Conservation (phyloP, 1,140 invertebrate genomes). For the Drosophila mayri region DNA sequence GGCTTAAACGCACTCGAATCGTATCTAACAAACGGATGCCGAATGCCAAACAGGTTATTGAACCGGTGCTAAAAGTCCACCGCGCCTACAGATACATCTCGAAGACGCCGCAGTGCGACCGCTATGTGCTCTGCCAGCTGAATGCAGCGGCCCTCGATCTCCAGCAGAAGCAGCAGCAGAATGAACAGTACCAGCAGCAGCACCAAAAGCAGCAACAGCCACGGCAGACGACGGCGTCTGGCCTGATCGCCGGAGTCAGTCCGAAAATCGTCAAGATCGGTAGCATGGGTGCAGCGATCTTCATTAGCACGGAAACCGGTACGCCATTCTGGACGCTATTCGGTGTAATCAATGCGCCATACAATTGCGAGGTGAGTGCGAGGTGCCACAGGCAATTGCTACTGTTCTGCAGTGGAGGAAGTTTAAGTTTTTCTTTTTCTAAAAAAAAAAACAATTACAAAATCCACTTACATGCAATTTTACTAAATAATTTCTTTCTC, state of each 20-base stretch:
- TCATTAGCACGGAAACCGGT: slow-evolving; percentile 86
- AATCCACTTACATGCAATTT: not conserved
- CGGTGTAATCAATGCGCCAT: slow-evolving; percentile 86
- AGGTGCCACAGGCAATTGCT: slow-evolving; percentile 1
- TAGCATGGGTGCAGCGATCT: slow-evolving; percentile 88
- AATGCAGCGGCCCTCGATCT: slow-evolving; percentile 87
- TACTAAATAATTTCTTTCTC: not conserved
- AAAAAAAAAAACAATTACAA: not conserved
- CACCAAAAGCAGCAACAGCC: slow-evolving; percentile 43
- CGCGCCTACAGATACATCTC: slow-evolving; percentile 90
- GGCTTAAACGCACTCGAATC: slow-evolving; percentile 43
- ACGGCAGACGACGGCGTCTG: slow-evolving; percentile 62
- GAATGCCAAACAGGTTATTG: slow-evolving; percentile 87
- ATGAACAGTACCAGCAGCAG: slow-evolving; percentile 68
- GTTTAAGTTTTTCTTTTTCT: not conserved
- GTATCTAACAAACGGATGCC: slow-evolving; percentile 38
- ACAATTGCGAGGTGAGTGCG: slow-evolving; percentile 86
- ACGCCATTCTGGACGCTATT: slow-evolving; percentile 87
- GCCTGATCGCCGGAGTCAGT: slow-evolving; percentile 87
- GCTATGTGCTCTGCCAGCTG: slow-evolving; percentile 91
- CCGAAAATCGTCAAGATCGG: slow-evolving; percentile 89
- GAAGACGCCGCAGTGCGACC: slow-evolving; percentile 89
- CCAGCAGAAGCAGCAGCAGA: slow-evolving; percentile 62
- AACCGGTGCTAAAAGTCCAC: slow-evolving; percentile 90
- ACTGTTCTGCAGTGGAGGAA: not conserved